These are phyloP conservation scores for Linnaemya tessellans DNA, from an alignment of 2,888 invertebrate species.

Conservation along the genomic window DNA sequence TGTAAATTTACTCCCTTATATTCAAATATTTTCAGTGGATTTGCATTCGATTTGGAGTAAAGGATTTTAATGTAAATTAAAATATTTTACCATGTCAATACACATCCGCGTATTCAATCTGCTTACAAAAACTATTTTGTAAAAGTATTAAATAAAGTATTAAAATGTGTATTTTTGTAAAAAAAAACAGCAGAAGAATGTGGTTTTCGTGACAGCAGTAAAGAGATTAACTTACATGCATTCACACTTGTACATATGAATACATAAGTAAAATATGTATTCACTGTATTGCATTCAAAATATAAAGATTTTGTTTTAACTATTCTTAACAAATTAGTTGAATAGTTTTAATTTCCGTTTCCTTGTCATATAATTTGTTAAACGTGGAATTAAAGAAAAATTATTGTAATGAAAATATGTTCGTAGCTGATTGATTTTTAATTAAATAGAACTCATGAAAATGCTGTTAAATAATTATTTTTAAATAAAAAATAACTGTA, in stretches of 20 bases:
- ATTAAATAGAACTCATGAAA: neutral
- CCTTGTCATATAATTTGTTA: neutral
- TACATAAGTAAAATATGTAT: neutral
- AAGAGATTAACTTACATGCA: neutral
- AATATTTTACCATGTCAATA: too few species aligned
- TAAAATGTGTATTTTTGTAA: neutral
- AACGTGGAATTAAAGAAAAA: neutral
- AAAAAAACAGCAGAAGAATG: neutral
- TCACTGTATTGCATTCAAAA: neutral
- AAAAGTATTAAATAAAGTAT: neutral
- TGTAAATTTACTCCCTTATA: neutral
- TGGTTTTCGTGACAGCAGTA: neutral
- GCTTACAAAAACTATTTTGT: neutral
- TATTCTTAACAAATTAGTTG: constrained; percentile 22
- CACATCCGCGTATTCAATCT: too few species aligned
- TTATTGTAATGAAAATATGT: neutral
- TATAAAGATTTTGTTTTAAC: neutral
- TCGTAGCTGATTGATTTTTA: neutral
- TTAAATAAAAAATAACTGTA: neutral
- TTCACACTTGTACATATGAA: neutral
- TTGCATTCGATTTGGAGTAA: neutral
- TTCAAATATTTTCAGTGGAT: constrained; percentile 15
- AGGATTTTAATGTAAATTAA: constrained; percentile 6
- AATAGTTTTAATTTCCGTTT: constrained; percentile 3
- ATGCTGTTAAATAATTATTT: neutral